These are phyloP conservation scores for Sitta europaea DNA, from an alignment of 2,113 vertebrate species.

Conservation along the genomic window DNA sequence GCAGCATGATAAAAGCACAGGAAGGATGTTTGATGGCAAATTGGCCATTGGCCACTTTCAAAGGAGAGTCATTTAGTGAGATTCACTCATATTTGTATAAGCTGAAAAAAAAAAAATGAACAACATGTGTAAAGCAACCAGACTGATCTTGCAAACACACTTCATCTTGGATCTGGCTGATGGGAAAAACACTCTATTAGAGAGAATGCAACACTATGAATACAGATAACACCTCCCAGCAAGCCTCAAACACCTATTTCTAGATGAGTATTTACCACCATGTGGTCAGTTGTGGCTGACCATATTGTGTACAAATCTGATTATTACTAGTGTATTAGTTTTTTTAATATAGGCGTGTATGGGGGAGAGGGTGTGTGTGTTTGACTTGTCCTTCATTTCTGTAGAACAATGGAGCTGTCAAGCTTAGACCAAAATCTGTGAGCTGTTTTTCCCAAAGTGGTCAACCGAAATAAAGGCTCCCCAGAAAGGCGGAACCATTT, in stretches of 20 bases:
- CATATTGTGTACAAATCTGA: not conserved
- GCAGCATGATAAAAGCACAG: slow-evolving; percentile 6
- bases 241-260: slow-evolving; percentile 1
- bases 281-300: not conserved
- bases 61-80: slow-evolving; percentile 48
- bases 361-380: too few relatives aligned
- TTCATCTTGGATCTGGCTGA: slow-evolving; percentile 3
- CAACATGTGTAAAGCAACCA: not conserved
- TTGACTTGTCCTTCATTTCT: not conserved
- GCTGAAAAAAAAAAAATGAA: not conserved
- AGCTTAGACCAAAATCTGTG: not conserved
- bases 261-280: slow-evolving; percentile 18
- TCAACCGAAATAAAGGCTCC: not conserved
- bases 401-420: not conserved
- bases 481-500: not conserved
- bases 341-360: accelerated
- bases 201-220: not conserved
- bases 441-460: not conserved
- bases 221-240: not conserved
- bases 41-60: not conserved
- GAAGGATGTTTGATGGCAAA: slow-evolving; percentile 11
- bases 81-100: slow-evolving; percentile 41
- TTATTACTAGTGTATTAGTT: not conserved
- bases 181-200: slow-evolving; percentile 8
- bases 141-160: not conserved